Conservation (phyloP, 2,888 invertebrate genomes). For the Allolobophora icterica region DNA sequence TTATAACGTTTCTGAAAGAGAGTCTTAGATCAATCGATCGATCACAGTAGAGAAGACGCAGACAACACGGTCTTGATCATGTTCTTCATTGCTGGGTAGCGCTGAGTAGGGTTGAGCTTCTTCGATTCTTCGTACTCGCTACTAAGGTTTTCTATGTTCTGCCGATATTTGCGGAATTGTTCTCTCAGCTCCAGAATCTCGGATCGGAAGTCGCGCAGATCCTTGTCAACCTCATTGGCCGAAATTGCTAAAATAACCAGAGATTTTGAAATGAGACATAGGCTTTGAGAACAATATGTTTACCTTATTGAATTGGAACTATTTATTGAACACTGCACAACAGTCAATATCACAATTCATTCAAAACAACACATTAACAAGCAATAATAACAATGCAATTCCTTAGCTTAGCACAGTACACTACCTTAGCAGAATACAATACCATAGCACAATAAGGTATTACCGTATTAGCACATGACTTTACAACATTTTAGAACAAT, state of each 20-base stretch:
- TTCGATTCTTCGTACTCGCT: slow-evolving; percentile 46
- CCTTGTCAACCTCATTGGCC: slow-evolving; percentile 39
- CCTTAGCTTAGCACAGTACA: too few species aligned
- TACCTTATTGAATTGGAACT: background rate
- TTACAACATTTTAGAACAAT: too few species aligned
- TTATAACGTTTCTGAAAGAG: background rate
- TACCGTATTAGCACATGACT: too few species aligned
- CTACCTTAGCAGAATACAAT: too few species aligned
- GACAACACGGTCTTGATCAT: slow-evolving; percentile 41
- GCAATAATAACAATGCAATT: too few species aligned
- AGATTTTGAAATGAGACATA: background rate
- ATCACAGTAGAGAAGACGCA: background rate
- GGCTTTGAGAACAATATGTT: background rate
- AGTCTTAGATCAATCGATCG: background rate
- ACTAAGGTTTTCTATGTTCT: slow-evolving; percentile 39
- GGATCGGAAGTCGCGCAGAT: slow-evolving; percentile 35
- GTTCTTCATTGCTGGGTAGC: slow-evolving; percentile 44
- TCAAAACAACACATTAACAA: background rate
- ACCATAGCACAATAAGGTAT: too few species aligned
- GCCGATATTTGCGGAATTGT: slow-evolving; percentile 37
- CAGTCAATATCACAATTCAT: background rate
- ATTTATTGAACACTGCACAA: background rate
- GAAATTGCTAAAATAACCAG: slow-evolving; percentile 38
- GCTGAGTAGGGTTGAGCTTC: slow-evolving; percentile 43
- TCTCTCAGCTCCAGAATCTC: slow-evolving; percentile 40